Base-by-base conservation (phyloP, 2,113 vertebrate species). In the Urocolius indicus region DNA sequence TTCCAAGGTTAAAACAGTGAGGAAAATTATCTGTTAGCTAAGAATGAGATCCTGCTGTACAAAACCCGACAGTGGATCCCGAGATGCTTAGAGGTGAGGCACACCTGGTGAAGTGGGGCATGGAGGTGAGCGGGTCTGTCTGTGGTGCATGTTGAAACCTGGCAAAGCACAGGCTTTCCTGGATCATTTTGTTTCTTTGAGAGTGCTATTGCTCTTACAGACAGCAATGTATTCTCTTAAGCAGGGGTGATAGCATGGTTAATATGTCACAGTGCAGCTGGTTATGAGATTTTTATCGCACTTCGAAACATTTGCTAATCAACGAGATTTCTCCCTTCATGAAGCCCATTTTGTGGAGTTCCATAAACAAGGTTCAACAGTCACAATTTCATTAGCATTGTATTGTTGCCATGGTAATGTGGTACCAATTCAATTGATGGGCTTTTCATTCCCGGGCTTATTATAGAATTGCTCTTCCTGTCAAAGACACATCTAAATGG, bases 381-480 rank as follows among this genome's bases (percentile, higher is more conserved):
- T 89, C 94, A 95, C 95, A 96, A 94, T 97, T 96, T 97, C 96
- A 97, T 96, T 97, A 96, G 71, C 93, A 96, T 95, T 96, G 80
- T 79, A 85, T 95, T 93, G 96, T 97, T 97, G 96, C 96, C 93
- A 97, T 97, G 95, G 96, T 85, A 93, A 97, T 95, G 82, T 80
- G 84, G 76, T 94, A 91, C 84, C 86, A 91, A 95, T 95, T 93
- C 90, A 97, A 69, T 85, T 91, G 94, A 96, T 90, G 89, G 93
- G 95, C 76, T 97, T 97, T 97, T 97, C 92, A 95, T 96, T 96
- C 87, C 86, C 59, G 63, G 66, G 87, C 87, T 96, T 97, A 91
- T 95, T 95, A 94, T 67, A 94, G 93, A 96, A 95, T 87, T 94
- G 89, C 34, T 94, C 84, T 81, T 97, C 94, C 92, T 87, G 88